Base-by-base conservation (phyloP, 2,113 vertebrate species). In the Brachyistius frenatus region DNA sequence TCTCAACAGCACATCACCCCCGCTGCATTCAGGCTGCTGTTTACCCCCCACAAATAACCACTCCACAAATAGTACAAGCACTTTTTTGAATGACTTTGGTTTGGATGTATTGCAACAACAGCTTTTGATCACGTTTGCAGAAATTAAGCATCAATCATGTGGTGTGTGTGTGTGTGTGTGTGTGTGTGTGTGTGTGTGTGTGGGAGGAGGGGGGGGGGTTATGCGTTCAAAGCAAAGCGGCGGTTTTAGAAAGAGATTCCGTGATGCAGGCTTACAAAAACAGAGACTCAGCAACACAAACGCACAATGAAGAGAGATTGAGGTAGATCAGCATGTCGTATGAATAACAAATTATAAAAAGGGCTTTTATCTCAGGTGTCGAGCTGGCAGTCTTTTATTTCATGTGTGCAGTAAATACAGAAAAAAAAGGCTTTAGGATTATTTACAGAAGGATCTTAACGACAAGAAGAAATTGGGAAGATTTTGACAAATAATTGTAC, bases 111-210 rank as follows among this genome's bases (percentile, higher is more conserved):
- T 64, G 74, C 63, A 77, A 69, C 68, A 73, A 52, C 76, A 55
- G 83, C 80, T 72, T 23, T 56, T 78, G 72, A 86, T 89, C 80
- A 30, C 64, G 8, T 69, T 23, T 83, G 56, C 39, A 55, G 53
- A 83, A 88, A 87, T 83, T 56, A 85, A 71, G 68, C 83, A 84
- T 87, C 83, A 58, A 46, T 86, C 82, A 78, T 75, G 52, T 41
- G 7, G 11, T n/a, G 56, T 71, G 23, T 23, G 23, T 23, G 23
- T 23, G 23, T 23, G 23, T 23, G 23, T 23, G 23, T 71, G 23
- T 23, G 23, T 23, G 23, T 23, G 23, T 23, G 56, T 71, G 23
- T 23, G 23, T 23, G 23, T 23, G 23, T 23, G 23, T 23, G 23
- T 23, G 23, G 23, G 60, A 55, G 56, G 67, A 23, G 23, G 23